phyloP scores from a whole-genome alignment of 2,113 vertebrate species.

The Noctilio leporinus region DNA sequence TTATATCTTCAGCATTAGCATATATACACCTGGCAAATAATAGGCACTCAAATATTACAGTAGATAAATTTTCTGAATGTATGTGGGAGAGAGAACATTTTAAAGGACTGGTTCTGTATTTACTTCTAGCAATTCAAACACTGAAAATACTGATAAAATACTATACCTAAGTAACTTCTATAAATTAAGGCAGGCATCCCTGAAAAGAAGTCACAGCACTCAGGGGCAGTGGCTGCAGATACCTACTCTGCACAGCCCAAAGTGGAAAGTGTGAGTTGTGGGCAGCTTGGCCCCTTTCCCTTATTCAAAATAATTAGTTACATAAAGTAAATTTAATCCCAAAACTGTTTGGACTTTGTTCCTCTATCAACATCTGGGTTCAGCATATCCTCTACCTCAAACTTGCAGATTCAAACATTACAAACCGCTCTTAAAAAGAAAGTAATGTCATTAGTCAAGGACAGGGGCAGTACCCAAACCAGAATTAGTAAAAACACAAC shows the following conservation, averaged over 20 bases:
- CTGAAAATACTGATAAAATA: neutral
- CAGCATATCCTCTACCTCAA: slow-evolving; percentile 40
- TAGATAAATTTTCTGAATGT: neutral
- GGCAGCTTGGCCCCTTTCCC: neutral
- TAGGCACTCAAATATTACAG: neutral
- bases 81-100: neutral
- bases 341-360: slow-evolving; percentile 50
- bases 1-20: neutral
- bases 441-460: neutral
- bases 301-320: slow-evolving; percentile 37
- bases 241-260: neutral
- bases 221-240: neutral
- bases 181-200: neutral
- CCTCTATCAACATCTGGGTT: slow-evolving; percentile 25
- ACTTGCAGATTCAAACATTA: neutral
- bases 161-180: neutral
- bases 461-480: neutral
- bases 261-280: neutral
- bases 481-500: neutral
- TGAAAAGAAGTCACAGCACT: neutral
- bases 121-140: neutral
- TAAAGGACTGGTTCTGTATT: neutral
- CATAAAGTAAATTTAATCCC: slow-evolving; percentile 33
- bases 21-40: neutral
- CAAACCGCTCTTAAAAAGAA: slow-evolving; percentile 6